Evolutionary conservation across 2,797 vertebrate genomes (phyloP), one percentile per base, ranked within the genome.

Genomic region (Miichthys miiuy): DNA sequence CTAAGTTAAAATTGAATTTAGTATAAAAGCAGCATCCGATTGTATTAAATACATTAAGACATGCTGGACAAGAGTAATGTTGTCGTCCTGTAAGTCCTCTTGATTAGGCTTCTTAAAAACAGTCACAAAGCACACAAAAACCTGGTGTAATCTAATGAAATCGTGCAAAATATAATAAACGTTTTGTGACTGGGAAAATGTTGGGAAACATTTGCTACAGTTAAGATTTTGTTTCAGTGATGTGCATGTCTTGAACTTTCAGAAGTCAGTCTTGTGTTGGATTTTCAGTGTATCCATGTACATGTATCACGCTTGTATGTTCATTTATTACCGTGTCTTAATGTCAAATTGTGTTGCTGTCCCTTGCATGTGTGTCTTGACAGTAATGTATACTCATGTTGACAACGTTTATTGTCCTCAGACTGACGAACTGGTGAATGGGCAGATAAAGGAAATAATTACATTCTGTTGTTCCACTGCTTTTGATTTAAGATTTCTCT

Each of bases 261-360:
- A 54, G 41, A 21, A 44, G 17, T 23, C 30, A 27, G 48, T 68
- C 42, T 70, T 79, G 4, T 81, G 47, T 61, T 67, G n/a, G 1
- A 46, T 81, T 55, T 58, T 57, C 30, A 69, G 3, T 74, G 13
- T 82, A 38, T 5, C 38, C 65, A 17, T 80, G 47, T 58, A 74
- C 27, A 46, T 83, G 12, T 47, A 57, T 66, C 56, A 12, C 27
- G 25, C 27, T 54, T 34, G 1, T 30, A n/a, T 50, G 41, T 65
- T 84, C 0, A 61, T 62, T 50, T 61, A 55, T 62, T 25, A 30
- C 56, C 38, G 71, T 64, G 63, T 82, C 42, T 55, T 61, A n/a
- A 52, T 82, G 60, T 79, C 4, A 68, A 38, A 70, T 25, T 66
- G 52, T 84, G 21, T 61, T 6, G 44, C 13, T 80, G 63, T 81